phyloP scores from a whole-genome alignment of 2,797 vertebrate species.

The Gymnoscopelus braueri region DNA sequence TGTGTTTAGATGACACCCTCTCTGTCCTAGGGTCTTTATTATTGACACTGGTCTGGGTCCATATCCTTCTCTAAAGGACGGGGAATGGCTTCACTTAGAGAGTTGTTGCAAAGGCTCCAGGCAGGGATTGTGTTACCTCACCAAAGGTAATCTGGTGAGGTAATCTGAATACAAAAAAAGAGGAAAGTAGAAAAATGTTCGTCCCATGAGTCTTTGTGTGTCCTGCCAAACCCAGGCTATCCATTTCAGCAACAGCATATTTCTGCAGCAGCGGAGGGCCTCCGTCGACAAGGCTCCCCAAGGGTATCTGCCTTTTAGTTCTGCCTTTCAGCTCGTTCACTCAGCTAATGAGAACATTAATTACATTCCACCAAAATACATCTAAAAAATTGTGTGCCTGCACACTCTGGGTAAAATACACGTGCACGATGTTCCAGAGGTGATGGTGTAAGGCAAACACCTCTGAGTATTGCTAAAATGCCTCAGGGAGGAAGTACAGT shows the following conservation, averaged over 20 bases:
- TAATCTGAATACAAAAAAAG: slow-evolving; percentile 42
- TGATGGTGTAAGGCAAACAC: slow-evolving; percentile 63
- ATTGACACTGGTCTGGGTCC: slow-evolving; percentile 52
- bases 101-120: slow-evolving; percentile 38
- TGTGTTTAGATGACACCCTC: slow-evolving; percentile 45
- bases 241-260: slow-evolving; percentile 40
- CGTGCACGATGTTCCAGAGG: slow-evolving; percentile 61
- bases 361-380: slow-evolving; percentile 66
- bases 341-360: slow-evolving; percentile 77
- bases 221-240: slow-evolving; percentile 39
- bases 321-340: slow-evolving; percentile 67
- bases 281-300: slow-evolving; percentile 22
- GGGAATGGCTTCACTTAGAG: slow-evolving; percentile 55
- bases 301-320: slow-evolving; percentile 61
- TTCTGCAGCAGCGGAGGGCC: slow-evolving; percentile 48
- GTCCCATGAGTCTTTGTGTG: slow-evolving; percentile 43
- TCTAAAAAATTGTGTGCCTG: slow-evolving; percentile 43
- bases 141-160: slow-evolving; percentile 10
- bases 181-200: slow-evolving; percentile 40
- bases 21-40: slow-evolving; percentile 31
- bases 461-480: slow-evolving; percentile 58
- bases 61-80: slow-evolving; percentile 59
- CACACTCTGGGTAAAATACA: slow-evolving; percentile 49
- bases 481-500: slow-evolving; percentile 58
- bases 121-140: slow-evolving; percentile 60